Conservation (phyloP, 2,797 vertebrate genomes). For the Aselliscus stoliczkanus region DNA sequence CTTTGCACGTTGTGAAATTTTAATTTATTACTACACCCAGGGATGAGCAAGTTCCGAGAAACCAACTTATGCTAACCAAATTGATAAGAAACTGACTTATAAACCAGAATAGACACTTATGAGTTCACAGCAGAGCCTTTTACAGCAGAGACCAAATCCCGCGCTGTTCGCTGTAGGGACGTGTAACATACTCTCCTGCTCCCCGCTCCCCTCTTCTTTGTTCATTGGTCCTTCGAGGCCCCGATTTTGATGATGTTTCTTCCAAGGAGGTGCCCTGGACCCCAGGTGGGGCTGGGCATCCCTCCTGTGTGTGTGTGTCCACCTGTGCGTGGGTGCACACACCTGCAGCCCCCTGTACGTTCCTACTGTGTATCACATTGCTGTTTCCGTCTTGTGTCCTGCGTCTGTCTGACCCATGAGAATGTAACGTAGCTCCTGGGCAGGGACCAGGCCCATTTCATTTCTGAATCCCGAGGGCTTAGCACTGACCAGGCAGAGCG, state of each 20-base stretch:
- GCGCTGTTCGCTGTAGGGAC: background rate
- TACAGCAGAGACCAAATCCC: background rate
- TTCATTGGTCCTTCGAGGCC: background rate
- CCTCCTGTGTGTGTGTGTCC: accelerated
- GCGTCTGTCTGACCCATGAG: background rate
- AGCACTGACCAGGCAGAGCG: background rate
- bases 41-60: background rate
- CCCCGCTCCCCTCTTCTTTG: accelerated
- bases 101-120: background rate
- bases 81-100: background rate
- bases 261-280: background rate
- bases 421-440: background rate
- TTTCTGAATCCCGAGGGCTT: background rate
- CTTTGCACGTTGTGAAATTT: background rate
- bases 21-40: background rate
- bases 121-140: background rate
- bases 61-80: background rate
- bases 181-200: accelerated
- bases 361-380: accelerated
- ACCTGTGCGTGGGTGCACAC: accelerated
- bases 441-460: background rate
- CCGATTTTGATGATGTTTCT: background rate
- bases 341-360: accelerated
- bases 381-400: no score
- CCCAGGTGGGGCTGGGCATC: background rate